Evolutionary conservation across 2,797 vertebrate genomes (phyloP).

Genomic region (Dendrocincla tyrannina): DNA sequence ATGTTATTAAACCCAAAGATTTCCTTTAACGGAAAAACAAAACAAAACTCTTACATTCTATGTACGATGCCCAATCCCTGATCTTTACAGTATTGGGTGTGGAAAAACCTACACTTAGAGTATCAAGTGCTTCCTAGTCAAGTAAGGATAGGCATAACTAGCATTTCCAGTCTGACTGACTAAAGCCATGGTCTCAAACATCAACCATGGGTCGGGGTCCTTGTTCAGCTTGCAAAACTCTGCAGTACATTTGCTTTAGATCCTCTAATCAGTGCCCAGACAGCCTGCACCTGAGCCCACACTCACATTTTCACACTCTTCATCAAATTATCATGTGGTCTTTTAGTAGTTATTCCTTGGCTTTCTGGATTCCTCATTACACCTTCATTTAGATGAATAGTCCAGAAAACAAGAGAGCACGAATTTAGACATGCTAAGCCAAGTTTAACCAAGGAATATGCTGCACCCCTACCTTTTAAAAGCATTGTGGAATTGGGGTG

Average conservation of each 20-base stretch:
- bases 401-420: background rate
- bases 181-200: background rate
- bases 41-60: rapidly evolving
- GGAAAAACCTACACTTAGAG: background rate
- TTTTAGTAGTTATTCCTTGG: background rate
- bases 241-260: background rate
- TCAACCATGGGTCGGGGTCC: rapidly evolving
- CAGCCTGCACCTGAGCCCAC: background rate
- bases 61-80: background rate
- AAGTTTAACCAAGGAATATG: background rate
- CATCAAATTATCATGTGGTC: background rate
- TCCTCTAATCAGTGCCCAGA: background rate
- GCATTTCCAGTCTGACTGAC: background rate
- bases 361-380: background rate
- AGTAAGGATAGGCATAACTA: background rate
- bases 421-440: background rate
- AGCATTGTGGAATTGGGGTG: background rate
- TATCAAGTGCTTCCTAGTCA: background rate
- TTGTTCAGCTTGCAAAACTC: background rate
- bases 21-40: background rate
- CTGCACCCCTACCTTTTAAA: background rate
- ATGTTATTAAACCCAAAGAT: background rate
- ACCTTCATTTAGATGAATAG: background rate
- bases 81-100: background rate
- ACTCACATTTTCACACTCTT: background rate